Evolutionary conservation across 2,113 vertebrate genomes (phyloP).

Genomic region (Porphyrio hochstetteri): DNA sequence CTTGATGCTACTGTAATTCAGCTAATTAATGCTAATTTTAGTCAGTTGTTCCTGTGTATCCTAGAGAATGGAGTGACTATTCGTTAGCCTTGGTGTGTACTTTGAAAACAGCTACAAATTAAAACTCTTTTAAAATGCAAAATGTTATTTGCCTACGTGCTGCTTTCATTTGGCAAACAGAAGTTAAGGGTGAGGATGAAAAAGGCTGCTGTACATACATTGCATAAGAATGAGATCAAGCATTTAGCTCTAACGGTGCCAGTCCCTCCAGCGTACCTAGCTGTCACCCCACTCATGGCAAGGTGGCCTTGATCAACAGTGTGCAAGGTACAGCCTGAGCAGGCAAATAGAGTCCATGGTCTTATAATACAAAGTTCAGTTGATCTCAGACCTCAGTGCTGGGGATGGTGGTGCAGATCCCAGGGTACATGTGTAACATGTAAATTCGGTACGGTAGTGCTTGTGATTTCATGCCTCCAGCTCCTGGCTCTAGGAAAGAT

Average conservation of each 20-base stretch:
- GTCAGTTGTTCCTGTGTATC: slow-evolving; percentile 10
- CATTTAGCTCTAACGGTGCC: neutral
- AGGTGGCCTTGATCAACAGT: neutral
- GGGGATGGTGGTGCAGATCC: neutral
- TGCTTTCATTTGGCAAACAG: slow-evolving; percentile 33
- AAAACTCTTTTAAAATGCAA: slow-evolving; percentile 63
- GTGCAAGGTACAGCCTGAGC: neutral
- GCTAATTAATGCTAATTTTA: slow-evolving; percentile 51
- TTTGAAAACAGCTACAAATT: slow-evolving; percentile 63
- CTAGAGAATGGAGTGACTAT: slow-evolving; percentile 36
- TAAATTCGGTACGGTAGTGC: neutral
- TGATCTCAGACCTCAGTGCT: neutral
- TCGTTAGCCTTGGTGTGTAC: slow-evolving; percentile 47
- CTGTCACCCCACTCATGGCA: neutral
- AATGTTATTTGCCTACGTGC: slow-evolving; percentile 55
- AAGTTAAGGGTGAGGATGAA: slow-evolving; percentile 27
- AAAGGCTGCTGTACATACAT: neutral
- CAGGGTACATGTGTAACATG: neutral
- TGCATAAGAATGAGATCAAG: slow-evolving; percentile 34
- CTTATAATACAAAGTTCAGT: neutral
- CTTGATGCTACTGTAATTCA: neutral
- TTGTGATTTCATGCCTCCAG: neutral
- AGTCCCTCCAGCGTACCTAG: neutral
- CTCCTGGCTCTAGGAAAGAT: neutral
- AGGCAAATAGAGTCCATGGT: neutral